Base-by-base conservation (phyloP, 2,113 vertebrate species). In the Talpa occidentalis region DNA sequence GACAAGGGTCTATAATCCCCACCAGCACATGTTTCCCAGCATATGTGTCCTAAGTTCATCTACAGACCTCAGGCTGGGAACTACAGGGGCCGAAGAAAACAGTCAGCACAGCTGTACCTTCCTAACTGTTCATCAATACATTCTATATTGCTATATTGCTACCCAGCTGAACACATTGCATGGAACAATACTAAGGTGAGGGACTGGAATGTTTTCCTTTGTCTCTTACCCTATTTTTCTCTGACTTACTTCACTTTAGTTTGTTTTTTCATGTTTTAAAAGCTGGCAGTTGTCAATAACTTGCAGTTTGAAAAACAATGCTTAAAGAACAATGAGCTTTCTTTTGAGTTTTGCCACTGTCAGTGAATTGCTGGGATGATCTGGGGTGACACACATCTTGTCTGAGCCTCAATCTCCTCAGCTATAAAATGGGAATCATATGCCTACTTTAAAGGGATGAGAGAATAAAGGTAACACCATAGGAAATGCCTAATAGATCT, bases 361-460 rank as follows among this genome's bases (percentile, higher is more conserved):
- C 66, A 22, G 44, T 76, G 21, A 3, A 62, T 1, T 24, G 19
- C 24, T 77, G 42, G 6, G 22, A 1, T 72, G 54, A 88, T 60
- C 88, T 40, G 52, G 6, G 74, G 72, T 15, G 60, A 52, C 1
- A 37, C 3, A 21, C 47, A 44, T 40, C 37, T 12, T 69, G 21
- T 26, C n/a, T 78, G 59, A 83, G 59, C 54, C 95, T 96, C 72
- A 21, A 17, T 77, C n/a, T 90, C n/a, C 66, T 92, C 52, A 72
- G 3, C 76, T 92, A 16, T 54, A 85, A 90, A 74, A 81, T 78
- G 72, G 89, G 44, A 49, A 52, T 64, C 42, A 91, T 32, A 52
- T 6, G 17, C 5, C 32, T 84, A 10, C 35, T 40, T 40, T 28
- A 77, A 56, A 37, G 67, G 83, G 8, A n/a, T 83, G 42, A 85